Base-by-base conservation (phyloP, 1,140 invertebrate genomes). In the Drosophila oshimai region DNA sequence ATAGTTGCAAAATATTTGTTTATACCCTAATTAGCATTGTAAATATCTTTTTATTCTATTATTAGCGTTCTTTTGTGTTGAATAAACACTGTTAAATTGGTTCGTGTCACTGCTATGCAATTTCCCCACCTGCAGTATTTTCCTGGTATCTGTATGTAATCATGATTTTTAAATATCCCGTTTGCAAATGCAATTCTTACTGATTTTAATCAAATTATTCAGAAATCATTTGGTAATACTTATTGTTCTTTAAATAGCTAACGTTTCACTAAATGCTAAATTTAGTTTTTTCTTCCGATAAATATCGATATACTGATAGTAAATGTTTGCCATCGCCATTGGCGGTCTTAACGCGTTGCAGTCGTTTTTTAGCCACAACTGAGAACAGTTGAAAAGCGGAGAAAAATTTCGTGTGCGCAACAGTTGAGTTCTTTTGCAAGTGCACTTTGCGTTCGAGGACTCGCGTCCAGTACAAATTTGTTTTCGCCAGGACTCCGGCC, bases 361-460 rank as follows among this genome's bases (percentile, higher is more conserved):
- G 7, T n/a, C n/a, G n/a, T n/a, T n/a, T 3, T 29, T 41, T 41
- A 41, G 39, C 39, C 20, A 41, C 18, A 10, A 4, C 9, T 6
- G 6, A n/a, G 2, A 39, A 24, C 10, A 9, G 41, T 24, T 53
- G 7, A 13, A 28, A 29, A 51, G 45, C 53, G n/a, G 26, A 41
- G 13, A 18, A 2, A 2, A 15, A 10, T 18, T 58, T 10, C 36
- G 10, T 6, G 26, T 62, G 53, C 53, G 53, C 58, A 26, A 62
- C 58, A 60, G 57, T 62, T 58, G 53, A 26, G 60, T 44, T 28
- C 36, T 3, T 31, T 20, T 36, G 31, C 20, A 36, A 44, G 29
- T 58, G 47, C 47, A 41, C 24, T 29, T 31, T 60, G 4, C 9
- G 15, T 20, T 18, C 12, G 15, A n/a, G 13, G 20, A 57, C 1